Base-by-base conservation (phyloP, 2,888 invertebrate species). In the Pachydiplax longipennis region DNA sequence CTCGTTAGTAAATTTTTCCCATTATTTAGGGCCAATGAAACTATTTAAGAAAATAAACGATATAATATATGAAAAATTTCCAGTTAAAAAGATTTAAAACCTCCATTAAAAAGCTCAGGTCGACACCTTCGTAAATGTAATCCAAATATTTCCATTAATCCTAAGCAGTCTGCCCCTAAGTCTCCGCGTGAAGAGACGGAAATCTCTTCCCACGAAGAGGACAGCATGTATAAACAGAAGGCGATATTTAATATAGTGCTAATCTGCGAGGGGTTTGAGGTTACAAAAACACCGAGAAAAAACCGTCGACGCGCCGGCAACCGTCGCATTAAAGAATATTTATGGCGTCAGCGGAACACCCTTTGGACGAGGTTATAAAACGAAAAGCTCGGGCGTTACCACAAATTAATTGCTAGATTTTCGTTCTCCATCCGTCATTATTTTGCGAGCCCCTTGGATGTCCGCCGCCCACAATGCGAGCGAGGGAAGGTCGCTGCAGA, bases 331-430 rank as follows among this genome's bases (percentile, higher is more conserved):
- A 13, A 25, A 73, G 73, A 73, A 73, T 73, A 73, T 73, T 73
- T 31, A 73, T 31, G 73, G 73, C 25, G 25, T 12, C 25, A 22
- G 25, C 31, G 31, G 31, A 73, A 73, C 73, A 73, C 13, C 25
- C 31, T 31, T 25, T 31, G 31, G 73, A 73, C 25, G 31, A 73
- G n/a, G 65, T 65, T n/a, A 12, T n/a, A 87, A 18, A 61, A 61
- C 61, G 61, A 65, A 87, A 35, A 87, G 10, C 37, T 53, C 31
- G 87, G n/a, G 37, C 37, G 87, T 58, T 18, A 37, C 61, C 37
- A 65, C n/a, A 58, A 87, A 87, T 87, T 87, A 87, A 87, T 87
- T 61, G 87, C 87, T 61, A 31, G n/a, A 8, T 31, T 35, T 31
- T 61, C 87, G 31, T n/a, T n/a, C 53, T 53, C 18, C 53, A n/a